Evolutionary conservation across 2,888 invertebrate species (phyloP).

Genomic region (Muscina levida): DNA sequence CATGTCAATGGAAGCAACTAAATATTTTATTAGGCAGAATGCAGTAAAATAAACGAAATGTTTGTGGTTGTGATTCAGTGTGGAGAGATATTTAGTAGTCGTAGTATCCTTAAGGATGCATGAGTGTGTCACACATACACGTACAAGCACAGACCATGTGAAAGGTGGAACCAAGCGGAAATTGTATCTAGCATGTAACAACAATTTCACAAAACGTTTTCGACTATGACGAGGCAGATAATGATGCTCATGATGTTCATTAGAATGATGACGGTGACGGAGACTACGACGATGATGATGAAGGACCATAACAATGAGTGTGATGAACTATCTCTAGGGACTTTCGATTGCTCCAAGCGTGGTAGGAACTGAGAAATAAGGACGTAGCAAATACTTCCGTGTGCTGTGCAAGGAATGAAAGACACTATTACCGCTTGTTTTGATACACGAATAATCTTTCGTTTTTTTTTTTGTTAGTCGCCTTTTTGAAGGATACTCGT

Average conservation of each 20-base stretch:
- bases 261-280: neutral
- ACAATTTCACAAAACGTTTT: slow-evolving; percentile 46
- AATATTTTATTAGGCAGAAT: slow-evolving; percentile 75
- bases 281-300: slow-evolving; percentile 60
- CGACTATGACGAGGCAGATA: neutral
- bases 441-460: slow-evolving; percentile 18
- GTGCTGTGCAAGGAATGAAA: slow-evolving; percentile 35
- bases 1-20: slow-evolving; percentile 76
- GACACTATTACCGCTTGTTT: slow-evolving; percentile 47
- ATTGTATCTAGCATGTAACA: slow-evolving; percentile 46
- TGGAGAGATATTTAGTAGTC: slow-evolving; percentile 69
- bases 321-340: slow-evolving; percentile 73
- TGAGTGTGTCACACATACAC: slow-evolving; percentile 23
- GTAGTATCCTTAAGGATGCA: slow-evolving; percentile 57
- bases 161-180: slow-evolving; percentile 52
- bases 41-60: slow-evolving; percentile 68
- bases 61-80: slow-evolving; percentile 74
- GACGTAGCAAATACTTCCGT: slow-evolving; percentile 50
- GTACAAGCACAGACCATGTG: slow-evolving; percentile 9
- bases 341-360: slow-evolving; percentile 60
- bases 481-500: slow-evolving; percentile 28
- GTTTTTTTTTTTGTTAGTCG: slow-evolving; percentile 19
- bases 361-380: slow-evolving; percentile 63
- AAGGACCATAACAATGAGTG: slow-evolving; percentile 70
- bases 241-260: neutral